Conservation (phyloP, 2,797 vertebrate genomes). For the Microcaecilia unicolor region DNA sequence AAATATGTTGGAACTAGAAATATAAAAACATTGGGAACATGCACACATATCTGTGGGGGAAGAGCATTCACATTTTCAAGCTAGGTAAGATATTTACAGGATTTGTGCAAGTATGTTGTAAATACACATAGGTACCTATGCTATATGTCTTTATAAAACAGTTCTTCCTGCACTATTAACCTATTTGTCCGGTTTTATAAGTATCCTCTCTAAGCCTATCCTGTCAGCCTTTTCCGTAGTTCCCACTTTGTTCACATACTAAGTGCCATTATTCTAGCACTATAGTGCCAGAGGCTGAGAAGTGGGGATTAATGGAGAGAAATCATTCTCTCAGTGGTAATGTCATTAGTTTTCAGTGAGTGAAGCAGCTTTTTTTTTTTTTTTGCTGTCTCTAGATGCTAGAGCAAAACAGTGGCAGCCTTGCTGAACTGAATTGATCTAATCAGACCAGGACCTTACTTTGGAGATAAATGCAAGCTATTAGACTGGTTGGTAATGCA, state of each 20-base stretch:
- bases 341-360: not conserved
- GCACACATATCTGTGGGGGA: too few relatives aligned
- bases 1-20: too few relatives aligned
- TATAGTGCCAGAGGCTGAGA: not conserved
- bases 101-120: too few relatives aligned
- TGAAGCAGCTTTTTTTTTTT: not conserved
- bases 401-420: not conserved
- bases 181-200: too few relatives aligned
- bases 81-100: too few relatives aligned
- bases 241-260: not conserved
- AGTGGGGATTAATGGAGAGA: not conserved
- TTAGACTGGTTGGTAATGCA: not conserved
- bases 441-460: not conserved
- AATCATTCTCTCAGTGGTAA: rapidly evolving
- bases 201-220: conserved; percentile 3
- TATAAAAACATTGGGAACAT: too few relatives aligned
- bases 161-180: too few relatives aligned
- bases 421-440: not conserved
- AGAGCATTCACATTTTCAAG: too few relatives aligned
- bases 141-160: too few relatives aligned
- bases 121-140: too few relatives aligned
- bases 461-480: not conserved
- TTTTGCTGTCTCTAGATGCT: not conserved
- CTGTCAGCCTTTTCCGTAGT: not conserved
- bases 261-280: not conserved